phyloP scores from a whole-genome alignment of 2,797 vertebrate species.

The Phataginus tetradactyla region DNA sequence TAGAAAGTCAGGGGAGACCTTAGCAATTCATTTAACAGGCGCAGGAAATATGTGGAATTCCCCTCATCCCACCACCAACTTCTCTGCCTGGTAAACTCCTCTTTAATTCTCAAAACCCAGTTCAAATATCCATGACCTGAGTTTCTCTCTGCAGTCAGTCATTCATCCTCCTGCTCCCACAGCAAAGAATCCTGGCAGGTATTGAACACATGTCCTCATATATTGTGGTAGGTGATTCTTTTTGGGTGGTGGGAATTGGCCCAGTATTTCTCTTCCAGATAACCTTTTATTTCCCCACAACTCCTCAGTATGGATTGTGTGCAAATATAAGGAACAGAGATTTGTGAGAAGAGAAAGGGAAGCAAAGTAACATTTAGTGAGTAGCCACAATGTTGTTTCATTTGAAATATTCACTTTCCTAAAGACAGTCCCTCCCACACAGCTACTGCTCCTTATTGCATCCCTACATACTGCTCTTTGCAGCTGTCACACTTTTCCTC shows the following conservation, averaged over 20 bases:
- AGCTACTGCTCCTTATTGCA: background rate
- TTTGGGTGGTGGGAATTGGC: background rate
- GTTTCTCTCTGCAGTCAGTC: background rate
- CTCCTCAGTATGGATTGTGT: background rate
- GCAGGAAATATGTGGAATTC: background rate
- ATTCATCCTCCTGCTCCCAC: background rate
- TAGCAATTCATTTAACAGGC: background rate
- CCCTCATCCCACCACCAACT: background rate
- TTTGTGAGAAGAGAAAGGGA: background rate
- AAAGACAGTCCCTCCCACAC: background rate
- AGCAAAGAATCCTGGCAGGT: background rate
- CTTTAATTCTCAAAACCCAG: background rate
- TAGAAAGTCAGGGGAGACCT: background rate
- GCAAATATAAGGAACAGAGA: background rate
- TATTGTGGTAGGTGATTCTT: background rate
- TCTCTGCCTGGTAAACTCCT: background rate
- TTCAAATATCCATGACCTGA: background rate
- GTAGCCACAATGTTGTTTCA: background rate
- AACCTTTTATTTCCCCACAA: background rate
- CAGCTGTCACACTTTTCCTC: background rate
- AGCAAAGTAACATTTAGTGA: background rate
- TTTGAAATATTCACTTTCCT: background rate
- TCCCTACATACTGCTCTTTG: background rate
- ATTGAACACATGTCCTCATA: background rate
- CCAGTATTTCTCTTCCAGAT: background rate